Base-by-base conservation (phyloP, 2,888 invertebrate species). In the Drosophila ustulata region DNA sequence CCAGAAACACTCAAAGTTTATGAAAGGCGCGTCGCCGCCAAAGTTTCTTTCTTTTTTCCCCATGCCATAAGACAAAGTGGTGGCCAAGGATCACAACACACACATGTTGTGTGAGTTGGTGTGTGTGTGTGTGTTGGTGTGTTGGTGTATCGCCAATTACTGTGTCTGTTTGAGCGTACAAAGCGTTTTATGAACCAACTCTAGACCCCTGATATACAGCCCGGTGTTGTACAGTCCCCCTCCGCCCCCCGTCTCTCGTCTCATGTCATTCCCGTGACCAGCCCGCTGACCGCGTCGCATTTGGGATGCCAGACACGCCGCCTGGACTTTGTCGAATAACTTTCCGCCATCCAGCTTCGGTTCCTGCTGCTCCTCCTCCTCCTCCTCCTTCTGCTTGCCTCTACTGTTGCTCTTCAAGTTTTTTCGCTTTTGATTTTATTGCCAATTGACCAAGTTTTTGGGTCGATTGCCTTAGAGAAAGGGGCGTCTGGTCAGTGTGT, bases 81-180 rank as follows among this genome's bases (percentile, higher is more conserved):
- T 63, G 65, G 66, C 55, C 61, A 78, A 66, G 81, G 73, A 77
- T 67, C 66, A 66, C 47, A 63, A 37, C 65, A 53, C 65, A 46
- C 65, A 46, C 50, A 51, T 65, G 62, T 57, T 43, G 53, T 57
- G 56, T 47, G 43, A 52, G 56, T 56, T 50, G 68, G 49, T 61
- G 59, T 45, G 51, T n/a, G n/a, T n/a, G n/a, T n/a, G n/a, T n/a
- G n/a, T n/a, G n/a, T n/a, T n/a, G n/a, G n/a, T 52, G 51, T 47
- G 55, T 64, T 25, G 46, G 52, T 86, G 83, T 88, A 88, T 82
- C 89, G 88, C 83, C 89, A 85, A 89, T 85, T 85, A 85, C 90
- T 86, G 89, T 85, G 89, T 88, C 89, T 89, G 88, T 88, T 85
- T 85, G 85, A 85, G 85, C 89, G 88, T 88, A 82, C 88, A 85